Evolutionary conservation across 2,888 invertebrate species (phyloP), one percentile per base, ranked within the genome.

Genomic region (Auanema freiburgensis): DNA sequence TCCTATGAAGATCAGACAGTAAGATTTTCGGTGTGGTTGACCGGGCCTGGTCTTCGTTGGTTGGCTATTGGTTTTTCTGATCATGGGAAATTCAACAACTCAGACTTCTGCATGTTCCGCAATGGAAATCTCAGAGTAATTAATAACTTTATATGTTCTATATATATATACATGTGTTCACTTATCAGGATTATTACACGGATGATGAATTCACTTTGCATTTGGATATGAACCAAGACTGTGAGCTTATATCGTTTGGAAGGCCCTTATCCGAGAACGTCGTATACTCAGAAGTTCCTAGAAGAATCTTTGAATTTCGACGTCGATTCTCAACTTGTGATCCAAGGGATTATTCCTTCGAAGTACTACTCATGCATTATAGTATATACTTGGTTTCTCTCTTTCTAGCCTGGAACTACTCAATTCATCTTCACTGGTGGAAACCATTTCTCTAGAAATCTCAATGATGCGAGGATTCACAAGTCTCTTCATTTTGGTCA

Each of bases 391-490:
- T 41, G 12, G 60, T 56, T 21, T 50, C 71, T 21, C 80, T 82
- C 41, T 8, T 66, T 72, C n/a, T 70, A 85, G 85, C 79, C 79
- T 25, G 86, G 86, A 18, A 86, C 86, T 0, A 86, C 85, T 0
- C 85, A 86, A 63, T 74, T 86, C 25, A 60, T 85, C 23, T 65
- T 72, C 42, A 65, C 68, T 16, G 72, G 62, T 4, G 25, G 66
- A 1, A 67, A 62, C 40, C 50, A 56, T 12, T 57, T 57, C 43
- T 51, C 51, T n/a, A 14, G 12, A 10, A 62, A 62, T 40, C 24
- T 56, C 25, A 41, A 46, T 10, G 57, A 57, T 41, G 56, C 44
- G 23, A 62, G 56, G 56, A 57, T 61, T 21, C 21, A 54, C 46
- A 18, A 62, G 56, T 12, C 40, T 24, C 50, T 46, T 2, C 62